Conservation (phyloP, 2,888 invertebrate genomes). For the Drosophila birchii region DNA sequence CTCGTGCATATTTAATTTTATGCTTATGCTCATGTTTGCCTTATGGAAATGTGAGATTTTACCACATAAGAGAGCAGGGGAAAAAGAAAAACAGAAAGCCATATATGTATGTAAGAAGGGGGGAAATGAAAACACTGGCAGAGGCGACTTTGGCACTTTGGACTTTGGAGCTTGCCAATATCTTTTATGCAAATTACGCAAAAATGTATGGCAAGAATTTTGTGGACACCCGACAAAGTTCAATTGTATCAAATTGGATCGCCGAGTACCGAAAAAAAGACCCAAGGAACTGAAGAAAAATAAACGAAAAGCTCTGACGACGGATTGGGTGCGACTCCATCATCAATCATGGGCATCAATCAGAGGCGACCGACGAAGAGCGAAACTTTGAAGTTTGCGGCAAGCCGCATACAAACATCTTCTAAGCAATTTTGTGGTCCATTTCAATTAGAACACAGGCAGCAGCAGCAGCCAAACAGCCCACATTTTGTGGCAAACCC, state of each 20-base stretch:
- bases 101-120: conserved; percentile 43
- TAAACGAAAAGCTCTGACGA: conserved; percentile 30
- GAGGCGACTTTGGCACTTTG: conserved; percentile 48
- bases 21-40: conserved; percentile 76
- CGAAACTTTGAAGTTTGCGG: conserved; percentile 70
- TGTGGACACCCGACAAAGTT: conserved; percentile 65
- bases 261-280: conserved; percentile 12
- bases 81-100: conserved; percentile 37
- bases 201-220: conserved; percentile 49
- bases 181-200: conserved; percentile 66
- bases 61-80: conserved; percentile 39
- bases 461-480: conserved; percentile 23
- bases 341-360: conserved; percentile 78
- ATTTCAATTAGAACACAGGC: conserved; percentile 60
- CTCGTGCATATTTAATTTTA: conserved; percentile 76
- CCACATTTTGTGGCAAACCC: conserved; percentile 30
- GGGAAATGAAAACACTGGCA: conserved; percentile 60
- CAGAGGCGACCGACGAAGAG: conserved; percentile 47
- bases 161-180: conserved; percentile 54
- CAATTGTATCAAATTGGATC: conserved; percentile 72
- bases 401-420: conserved; percentile 49
- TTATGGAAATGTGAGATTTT: conserved; percentile 77
- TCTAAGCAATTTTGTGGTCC: conserved; percentile 56
- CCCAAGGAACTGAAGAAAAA: conserved; percentile 11
- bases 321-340: conserved; percentile 53